Conservation (phyloP, 2,113 vertebrate genomes). For the Lasiurus borealis region DNA sequence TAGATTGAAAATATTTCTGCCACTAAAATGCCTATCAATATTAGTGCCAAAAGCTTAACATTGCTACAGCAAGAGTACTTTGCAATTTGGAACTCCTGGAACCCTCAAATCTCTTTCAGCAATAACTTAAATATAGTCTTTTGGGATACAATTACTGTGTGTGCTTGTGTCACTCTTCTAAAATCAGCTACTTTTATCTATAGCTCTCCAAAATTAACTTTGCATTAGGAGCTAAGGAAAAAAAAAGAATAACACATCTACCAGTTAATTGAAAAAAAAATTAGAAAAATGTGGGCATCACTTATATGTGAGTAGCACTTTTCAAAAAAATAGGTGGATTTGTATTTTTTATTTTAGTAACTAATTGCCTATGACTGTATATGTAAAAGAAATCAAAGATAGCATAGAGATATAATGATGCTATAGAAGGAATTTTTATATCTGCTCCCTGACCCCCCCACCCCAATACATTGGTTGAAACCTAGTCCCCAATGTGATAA, state of each 20-base stretch:
- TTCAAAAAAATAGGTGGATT: neutral
- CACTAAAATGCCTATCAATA: slow-evolving; percentile 37
- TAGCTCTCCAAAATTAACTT: slow-evolving; percentile 37
- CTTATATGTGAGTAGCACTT: neutral
- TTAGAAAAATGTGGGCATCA: neutral
- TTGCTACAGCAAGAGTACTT: neutral
- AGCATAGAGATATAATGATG: neutral
- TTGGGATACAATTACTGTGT: slow-evolving; percentile 49
- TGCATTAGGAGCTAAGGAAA: neutral
- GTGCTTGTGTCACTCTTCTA: neutral
- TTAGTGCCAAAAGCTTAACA: slow-evolving; percentile 24
- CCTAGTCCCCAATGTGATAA: neutral
- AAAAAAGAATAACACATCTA: neutral
- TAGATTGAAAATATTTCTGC: slow-evolving; percentile 52
- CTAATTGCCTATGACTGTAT: neutral
- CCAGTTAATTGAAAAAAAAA: slow-evolving; percentile 15
- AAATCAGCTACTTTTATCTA: neutral
- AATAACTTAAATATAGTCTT: slow-evolving; percentile 60
- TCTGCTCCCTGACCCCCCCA: neutral
- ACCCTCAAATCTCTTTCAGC: slow-evolving; percentile 29
- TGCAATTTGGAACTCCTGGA: slow-evolving; percentile 2
- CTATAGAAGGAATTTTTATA: neutral
- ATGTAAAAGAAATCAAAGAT: neutral
- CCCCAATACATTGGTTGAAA: neutral
- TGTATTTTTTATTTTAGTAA: slow-evolving; percentile 20